These are phyloP conservation scores for Polia nebulosa DNA, from an alignment of 2,888 invertebrate genomes.

Conservation along the genomic window DNA sequence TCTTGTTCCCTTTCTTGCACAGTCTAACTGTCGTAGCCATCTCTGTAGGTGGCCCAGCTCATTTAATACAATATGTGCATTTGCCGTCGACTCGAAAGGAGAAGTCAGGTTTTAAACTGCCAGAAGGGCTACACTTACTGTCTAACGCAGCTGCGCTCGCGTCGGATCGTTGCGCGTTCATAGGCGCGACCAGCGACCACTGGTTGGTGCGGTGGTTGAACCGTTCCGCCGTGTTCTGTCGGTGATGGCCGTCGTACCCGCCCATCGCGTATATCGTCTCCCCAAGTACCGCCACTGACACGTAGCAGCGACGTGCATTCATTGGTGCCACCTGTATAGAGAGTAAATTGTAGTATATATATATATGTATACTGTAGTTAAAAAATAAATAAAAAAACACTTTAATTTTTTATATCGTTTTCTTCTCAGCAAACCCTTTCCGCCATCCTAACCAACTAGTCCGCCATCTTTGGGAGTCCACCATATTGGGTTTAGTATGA, in stretches of 20 bases:
- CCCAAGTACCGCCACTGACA: slow-evolving; percentile 95
- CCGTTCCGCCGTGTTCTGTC: slow-evolving; percentile 96
- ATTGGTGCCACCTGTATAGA: slow-evolving; percentile 93
- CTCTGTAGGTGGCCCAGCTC: not conserved
- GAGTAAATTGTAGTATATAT: too few relatives aligned
- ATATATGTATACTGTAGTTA: too few relatives aligned
- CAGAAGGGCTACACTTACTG: slow-evolving; percentile 82
- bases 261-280: slow-evolving; percentile 97
- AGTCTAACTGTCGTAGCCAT: not conserved
- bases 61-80: not conserved
- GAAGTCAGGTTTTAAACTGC: not conserved
- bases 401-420: too few relatives aligned
- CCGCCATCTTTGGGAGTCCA: too few relatives aligned
- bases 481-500: too few relatives aligned
- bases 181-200: slow-evolving; percentile 96
- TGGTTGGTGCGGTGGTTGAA: slow-evolving; percentile 96
- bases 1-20: not conserved
- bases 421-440: too few relatives aligned
- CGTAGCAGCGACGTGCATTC: slow-evolving; percentile 97
- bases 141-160: slow-evolving; percentile 97
- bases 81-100: not conserved
- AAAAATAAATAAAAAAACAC: too few relatives aligned
- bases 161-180: slow-evolving; percentile 97
- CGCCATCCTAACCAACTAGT: too few relatives aligned
- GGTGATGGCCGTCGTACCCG: slow-evolving; percentile 96